A percentile compares a stretch with the other conserved stretches of the same genome.
phyloP scores from a whole-genome alignment of 1,140 invertebrate genomes.

The Ptiloglossa arizonensis region DNA sequence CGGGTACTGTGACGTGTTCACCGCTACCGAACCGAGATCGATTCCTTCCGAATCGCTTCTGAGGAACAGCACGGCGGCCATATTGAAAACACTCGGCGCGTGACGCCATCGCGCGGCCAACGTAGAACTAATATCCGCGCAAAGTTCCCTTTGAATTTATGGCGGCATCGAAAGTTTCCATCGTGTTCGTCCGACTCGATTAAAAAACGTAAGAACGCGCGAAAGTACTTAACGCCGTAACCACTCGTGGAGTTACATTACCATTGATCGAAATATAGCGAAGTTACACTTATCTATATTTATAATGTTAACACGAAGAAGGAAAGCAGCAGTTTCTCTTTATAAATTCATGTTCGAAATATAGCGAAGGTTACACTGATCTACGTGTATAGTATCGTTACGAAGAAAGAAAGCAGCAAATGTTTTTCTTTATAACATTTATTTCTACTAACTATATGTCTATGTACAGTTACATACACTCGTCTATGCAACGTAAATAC shows the following conservation, averaged over 20 bases:
- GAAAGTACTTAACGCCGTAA: no score
- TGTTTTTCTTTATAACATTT: slow-evolving; percentile 66
- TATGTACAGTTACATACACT: slow-evolving; percentile 66
- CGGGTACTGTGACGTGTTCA: slow-evolving; percentile 53
- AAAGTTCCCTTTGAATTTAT: slow-evolving; percentile 5
- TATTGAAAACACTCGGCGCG: slow-evolving; percentile 43
- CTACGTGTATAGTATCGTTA: no score
- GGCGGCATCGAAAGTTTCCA: slow-evolving; percentile 1
- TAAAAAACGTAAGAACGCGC: no score
- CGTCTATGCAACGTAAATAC: slow-evolving; percentile 60
- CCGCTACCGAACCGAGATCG: slow-evolving; percentile 59
- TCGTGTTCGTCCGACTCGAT: no score
- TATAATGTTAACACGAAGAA: no score
- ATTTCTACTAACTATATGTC: slow-evolving; percentile 64
- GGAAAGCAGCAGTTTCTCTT: no score
- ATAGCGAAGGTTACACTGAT: no score
- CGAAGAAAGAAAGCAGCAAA: not conserved
- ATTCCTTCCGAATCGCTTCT: slow-evolving; percentile 62
- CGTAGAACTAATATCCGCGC: not conserved
- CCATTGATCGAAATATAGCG: no score
- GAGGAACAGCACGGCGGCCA: slow-evolving; percentile 53
- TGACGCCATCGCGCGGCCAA: not conserved
- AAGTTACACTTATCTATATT: no score
- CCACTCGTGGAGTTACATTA: no score
- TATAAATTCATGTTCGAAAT: no score